phyloP scores from a whole-genome alignment of 2,797 vertebrate genomes.

The Acanthopagrus latus region DNA sequence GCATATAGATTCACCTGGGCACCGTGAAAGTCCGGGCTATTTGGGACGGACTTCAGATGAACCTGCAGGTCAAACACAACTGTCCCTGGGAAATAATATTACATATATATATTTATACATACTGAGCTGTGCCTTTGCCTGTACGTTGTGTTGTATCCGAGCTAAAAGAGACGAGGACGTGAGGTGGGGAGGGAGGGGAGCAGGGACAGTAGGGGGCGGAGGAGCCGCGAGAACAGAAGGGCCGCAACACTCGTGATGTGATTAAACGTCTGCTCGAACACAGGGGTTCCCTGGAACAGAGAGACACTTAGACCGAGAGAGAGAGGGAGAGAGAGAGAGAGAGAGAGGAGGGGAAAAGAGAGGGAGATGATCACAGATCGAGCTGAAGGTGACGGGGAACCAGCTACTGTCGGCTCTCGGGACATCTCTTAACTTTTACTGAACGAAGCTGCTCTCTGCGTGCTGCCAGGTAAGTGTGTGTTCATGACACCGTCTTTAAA shows the following conservation, averaged over 20 bases:
- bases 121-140: no score
- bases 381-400: constrained; percentile 29
- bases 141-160: constrained; percentile 16
- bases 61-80: no score
- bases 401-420: constrained; percentile 17
- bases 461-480: constrained; percentile 52
- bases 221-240: constrained; percentile 58
- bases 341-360: not conserved
- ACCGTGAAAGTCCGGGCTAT: no score
- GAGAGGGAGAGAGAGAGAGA: constrained; percentile 19
- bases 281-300: constrained; percentile 66
- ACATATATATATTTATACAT: no score
- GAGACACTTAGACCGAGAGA: constrained; percentile 5
- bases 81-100: no score
- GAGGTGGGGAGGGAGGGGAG: constrained; percentile 8
- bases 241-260: constrained; percentile 51
- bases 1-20: no score
- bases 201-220: constrained; percentile 33
- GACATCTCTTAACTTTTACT: constrained; percentile 44
- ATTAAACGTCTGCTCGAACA: constrained; percentile 73
- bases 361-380: constrained; percentile 36
- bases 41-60: no score
- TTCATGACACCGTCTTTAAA: not conserved
- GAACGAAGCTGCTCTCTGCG: constrained; percentile 6
- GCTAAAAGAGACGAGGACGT: constrained; percentile 24